Base-by-base conservation (phyloP, 2,888 invertebrate species). In the Synanthedon vespiformis region DNA sequence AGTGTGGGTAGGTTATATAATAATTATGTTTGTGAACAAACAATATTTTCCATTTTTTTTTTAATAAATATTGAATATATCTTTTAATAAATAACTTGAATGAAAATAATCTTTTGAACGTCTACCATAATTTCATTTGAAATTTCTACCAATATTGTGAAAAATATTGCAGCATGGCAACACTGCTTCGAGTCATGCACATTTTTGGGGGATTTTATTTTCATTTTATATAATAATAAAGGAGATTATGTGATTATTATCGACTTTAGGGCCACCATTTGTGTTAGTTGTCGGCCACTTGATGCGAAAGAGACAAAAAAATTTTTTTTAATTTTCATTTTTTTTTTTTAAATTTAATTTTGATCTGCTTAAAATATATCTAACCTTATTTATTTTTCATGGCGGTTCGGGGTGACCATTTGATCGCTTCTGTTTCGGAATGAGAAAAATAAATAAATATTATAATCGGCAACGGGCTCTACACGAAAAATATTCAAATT, bases 381-480 rank as follows among this genome's bases (percentile, higher is more conserved):
- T 83, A 82, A 83, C 81, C 82, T 83, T 81, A 74, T 66, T 57
- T 61, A 66, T 62, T 63, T 34, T 67, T 65, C 71, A 70, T 62
- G 69, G 66, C 64, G 66, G 61, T 59, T 63, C 61, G 67, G 69
- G 62, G 71, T 75, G 77, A 68, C 71, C 75, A 72, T 67, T 79
- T 78, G 81, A 76, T 68, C 74, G 68, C 2, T n/a, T 44, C 44
- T 44, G 14, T 44, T n/a, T 44, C 8, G 1, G 10, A 10, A 5
- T 2, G 11, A 1, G 4, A 13, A 44, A 44, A 44, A 44, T 44
- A 44, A 13, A 41, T 22, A 22, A 4, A 22, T 1, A 34, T 34
- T 10, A 10, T 34, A 34, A 10, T 10, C 10, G 2, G 34, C 34
- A 34, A 34, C 10, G 34, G 34, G 34, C 34, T 34, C 8, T 10